Evolutionary conservation across 2,797 vertebrate genomes (phyloP).

Genomic region (Anniella stebbinsi): DNA sequence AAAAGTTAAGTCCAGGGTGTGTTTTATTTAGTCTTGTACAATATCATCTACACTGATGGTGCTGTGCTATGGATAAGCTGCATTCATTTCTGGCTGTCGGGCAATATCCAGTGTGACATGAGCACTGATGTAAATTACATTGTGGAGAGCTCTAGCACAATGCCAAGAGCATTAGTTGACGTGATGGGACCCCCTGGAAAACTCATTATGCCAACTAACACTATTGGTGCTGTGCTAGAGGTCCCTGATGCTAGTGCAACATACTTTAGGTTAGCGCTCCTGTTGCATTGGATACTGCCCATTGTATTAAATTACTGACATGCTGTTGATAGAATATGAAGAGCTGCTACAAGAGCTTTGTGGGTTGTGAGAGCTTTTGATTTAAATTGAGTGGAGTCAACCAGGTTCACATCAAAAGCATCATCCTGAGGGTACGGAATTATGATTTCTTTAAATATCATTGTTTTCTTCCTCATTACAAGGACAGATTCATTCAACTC

Average conservation of each 20-base stretch:
- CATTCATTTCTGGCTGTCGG: neutral
- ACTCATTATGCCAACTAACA: no score
- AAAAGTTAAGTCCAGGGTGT: neutral
- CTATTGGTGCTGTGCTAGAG: no score
- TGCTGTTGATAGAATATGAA: neutral
- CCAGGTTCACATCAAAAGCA: neutral
- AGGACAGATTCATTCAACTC: neutral
- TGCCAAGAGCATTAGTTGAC: no score
- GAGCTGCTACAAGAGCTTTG: neutral
- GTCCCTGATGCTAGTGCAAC: no score
- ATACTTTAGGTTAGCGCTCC: no score
- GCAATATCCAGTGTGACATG: no score
- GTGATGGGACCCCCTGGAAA: no score
- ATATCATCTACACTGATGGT: neutral
- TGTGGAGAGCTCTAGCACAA: no score
- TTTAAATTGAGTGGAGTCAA: neutral
- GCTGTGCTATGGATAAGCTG: neutral
- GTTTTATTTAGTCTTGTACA: slow-evolving; percentile 21
- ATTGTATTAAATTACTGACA: neutral
- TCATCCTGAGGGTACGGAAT: neutral
- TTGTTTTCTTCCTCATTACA: neutral
- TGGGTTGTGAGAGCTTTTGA: neutral
- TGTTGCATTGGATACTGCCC: no score
- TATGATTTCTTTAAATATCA: neutral
- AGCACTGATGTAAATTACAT: no score